phyloP scores from a whole-genome alignment of 2,797 vertebrate genomes.

The Malacoraja senta region DNA sequence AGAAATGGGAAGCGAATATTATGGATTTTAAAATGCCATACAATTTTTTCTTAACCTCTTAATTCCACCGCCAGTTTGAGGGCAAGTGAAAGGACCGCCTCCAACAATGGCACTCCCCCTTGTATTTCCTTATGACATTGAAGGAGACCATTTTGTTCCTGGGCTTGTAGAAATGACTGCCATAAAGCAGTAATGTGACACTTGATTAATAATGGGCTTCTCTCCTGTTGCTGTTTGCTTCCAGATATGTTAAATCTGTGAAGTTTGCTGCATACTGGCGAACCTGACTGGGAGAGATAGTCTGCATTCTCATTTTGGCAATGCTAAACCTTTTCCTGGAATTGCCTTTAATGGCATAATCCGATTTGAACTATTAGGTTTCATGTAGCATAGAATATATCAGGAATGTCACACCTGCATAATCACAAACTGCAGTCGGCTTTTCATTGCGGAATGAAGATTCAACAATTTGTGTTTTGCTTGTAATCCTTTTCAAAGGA shows the following conservation, averaged over 20 bases:
- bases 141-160: too few species aligned
- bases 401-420: not conserved
- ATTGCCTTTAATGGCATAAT: not conserved
- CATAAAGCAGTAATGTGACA: not conserved
- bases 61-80: not conserved
- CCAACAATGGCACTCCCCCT: not conserved
- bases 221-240: too few species aligned
- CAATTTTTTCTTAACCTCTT: not conserved
- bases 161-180: too few species aligned
- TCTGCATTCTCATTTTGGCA: not conserved
- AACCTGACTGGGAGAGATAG: not conserved
- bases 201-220: not conserved
- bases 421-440: too few species aligned
- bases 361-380: not conserved
- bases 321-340: not conserved
- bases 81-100: not conserved
- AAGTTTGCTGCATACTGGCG: not conserved
- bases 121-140: not conserved
- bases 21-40: not conserved
- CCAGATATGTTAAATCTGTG: not conserved
- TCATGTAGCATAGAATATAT: not conserved
- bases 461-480: not conserved
- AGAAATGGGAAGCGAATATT: constrained; percentile 11
- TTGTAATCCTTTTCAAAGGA: not conserved
- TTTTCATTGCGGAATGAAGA: not conserved